Percentiles rank a stretch among this genome's conserved stretches.
Evolutionary conservation across 2,113 vertebrate species (phyloP).

Genomic region (Arizona elegans): DNA sequence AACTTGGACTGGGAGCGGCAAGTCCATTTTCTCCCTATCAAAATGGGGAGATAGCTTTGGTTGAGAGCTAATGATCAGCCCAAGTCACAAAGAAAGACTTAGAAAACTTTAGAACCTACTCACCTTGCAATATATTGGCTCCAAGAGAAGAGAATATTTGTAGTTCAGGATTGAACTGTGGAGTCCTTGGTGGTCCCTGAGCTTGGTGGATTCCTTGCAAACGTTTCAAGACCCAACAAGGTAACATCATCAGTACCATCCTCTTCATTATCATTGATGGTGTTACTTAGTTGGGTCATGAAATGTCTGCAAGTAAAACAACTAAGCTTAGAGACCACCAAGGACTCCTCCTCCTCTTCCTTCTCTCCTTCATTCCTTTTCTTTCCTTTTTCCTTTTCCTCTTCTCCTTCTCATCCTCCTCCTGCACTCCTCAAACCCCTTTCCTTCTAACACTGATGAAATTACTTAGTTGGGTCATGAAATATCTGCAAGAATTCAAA

Average conservation of each 20-base stretch:
- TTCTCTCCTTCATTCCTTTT: too few relatives aligned
- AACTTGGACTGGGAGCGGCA: neutral
- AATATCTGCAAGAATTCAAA: too few relatives aligned
- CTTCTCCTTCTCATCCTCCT: too few relatives aligned
- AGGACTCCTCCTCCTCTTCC: too few relatives aligned
- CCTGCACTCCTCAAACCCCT: too few relatives aligned
- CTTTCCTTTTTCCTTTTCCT: too few relatives aligned
- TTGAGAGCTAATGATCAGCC: neutral
- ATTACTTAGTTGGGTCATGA: too few relatives aligned
- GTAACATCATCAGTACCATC: neutral
- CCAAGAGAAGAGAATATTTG: neutral
- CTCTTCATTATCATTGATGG: too few relatives aligned
- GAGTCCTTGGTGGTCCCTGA: neutral
- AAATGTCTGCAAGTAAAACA: too few relatives aligned
- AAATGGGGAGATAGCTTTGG: neutral
- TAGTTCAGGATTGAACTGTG: neutral
- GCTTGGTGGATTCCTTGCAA: neutral
- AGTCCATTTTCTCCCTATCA: neutral
- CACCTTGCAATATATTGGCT: neutral
- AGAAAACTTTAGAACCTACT: neutral
- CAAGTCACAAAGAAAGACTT: neutral
- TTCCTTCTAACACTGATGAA: too few relatives aligned
- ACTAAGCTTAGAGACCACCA: neutral
- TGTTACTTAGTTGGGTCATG: too few relatives aligned
- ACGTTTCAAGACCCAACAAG: neutral